Base-by-base conservation (phyloP, 2,113 vertebrate species). In the Pao palembangensis region DNA sequence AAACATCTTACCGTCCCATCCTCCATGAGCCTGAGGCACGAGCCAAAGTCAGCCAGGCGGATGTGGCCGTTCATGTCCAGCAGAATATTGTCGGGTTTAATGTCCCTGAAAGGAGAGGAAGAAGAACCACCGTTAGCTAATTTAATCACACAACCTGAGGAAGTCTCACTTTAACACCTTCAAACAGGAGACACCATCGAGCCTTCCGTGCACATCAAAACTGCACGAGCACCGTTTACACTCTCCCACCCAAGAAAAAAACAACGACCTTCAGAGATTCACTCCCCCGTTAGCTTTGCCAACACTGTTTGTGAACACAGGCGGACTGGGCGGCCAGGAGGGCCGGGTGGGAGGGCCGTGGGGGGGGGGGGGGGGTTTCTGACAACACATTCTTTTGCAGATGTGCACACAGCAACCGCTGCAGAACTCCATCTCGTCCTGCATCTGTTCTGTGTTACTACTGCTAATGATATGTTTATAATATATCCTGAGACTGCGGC, bases 61-160 rank as follows among this genome's bases (percentile, higher is more conserved):
- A 99, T 98, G 87, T 99, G 97, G 73, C 97, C 97, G 47, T 99
- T 98, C 93, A 98, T 92, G 89, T 99, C 97, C 94, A 99, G 89
- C 75, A 99, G 88, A 75, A 99, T 95, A 85, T 99, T 99, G 87
- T 99, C 96, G 53, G 97, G 97, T 71, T 99, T 99, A 73, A 99
- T 98, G 86, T 99, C 97, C 83, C 97, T 99, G 88, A 57, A 82
- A 73, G 43, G 47, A 38, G 61, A 44, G 1, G 14, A 41, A 50
- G 17, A 25, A 23, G 49, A 20, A 70, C 21, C 18, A 59, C 34
- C 59, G 23, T 72, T 47, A 50, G 74, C 15, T 51, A 43, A 61
- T 61, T 34, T 51, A 25, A 60, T 62, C 56, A 56, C 43, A 60
- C 31, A 66, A 80, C 69, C 25, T 34, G 34, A 13, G 59, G 67